Percentiles rank a stretch among this genome's conserved stretches.
Evolutionary conservation across 2,797 vertebrate genomes (phyloP).

Genomic region (Catharus ustulatus): DNA sequence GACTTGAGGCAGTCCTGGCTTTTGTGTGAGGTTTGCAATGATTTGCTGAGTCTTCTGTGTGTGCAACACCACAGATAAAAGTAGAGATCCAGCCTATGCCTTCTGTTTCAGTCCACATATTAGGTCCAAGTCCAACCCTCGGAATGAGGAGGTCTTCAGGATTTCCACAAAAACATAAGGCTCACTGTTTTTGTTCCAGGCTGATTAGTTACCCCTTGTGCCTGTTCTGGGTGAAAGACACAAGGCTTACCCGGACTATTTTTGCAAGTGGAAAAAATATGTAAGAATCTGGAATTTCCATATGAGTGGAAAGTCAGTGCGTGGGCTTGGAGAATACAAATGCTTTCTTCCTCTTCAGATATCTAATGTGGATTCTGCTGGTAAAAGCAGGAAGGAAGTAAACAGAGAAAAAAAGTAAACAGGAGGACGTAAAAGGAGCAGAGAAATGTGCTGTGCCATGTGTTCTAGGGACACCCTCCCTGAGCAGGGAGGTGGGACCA

Average conservation of each 20-base stretch:
- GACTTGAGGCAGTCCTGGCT: background rate
- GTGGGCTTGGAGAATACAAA: background rate
- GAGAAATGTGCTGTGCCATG: background rate
- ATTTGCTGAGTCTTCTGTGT: background rate
- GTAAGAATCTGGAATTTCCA: background rate
- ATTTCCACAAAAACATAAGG: background rate
- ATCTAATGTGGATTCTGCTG: background rate
- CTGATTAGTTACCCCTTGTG: background rate
- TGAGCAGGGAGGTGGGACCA: background rate
- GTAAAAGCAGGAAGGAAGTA: slow-evolving; percentile 25
- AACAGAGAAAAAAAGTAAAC: slow-evolving; percentile 16
- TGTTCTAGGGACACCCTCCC: background rate
- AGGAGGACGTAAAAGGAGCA: background rate
- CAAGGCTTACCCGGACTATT: background rate
- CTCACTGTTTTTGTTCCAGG: background rate
- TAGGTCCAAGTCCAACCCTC: background rate
- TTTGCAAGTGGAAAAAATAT: background rate
- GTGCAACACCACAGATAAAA: background rate
- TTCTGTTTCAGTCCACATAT: background rate
- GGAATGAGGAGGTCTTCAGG: background rate
- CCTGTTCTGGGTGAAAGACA: background rate
- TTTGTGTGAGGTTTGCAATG: background rate
- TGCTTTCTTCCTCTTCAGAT: background rate
- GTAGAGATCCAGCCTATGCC: background rate
- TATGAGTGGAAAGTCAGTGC: background rate